phyloP scores from a whole-genome alignment of 2,113 vertebrate species.

The Benitochromis conjunctus region DNA sequence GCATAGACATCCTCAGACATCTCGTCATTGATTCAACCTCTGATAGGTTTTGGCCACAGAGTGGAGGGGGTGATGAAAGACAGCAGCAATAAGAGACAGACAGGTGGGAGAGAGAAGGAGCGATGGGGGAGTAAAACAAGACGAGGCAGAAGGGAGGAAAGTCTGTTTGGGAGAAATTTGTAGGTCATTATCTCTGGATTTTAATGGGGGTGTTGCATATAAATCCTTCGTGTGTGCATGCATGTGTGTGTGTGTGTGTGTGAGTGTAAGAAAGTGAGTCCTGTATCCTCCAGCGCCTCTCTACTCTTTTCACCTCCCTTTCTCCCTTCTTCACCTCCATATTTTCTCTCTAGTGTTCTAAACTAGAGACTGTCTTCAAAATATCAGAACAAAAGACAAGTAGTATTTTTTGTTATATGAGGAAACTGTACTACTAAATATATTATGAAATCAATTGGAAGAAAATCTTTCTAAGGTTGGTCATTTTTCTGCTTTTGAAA shows the following conservation, averaged over 20 bases:
- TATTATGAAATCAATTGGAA: neutral
- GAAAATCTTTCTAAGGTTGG: neutral
- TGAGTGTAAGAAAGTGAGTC: neutral
- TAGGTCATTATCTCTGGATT: conserved; percentile 42
- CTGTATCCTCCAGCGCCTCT: neutral
- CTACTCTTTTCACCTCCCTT: neutral
- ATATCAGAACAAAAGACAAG: neutral
- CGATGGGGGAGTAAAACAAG: conserved; percentile 15
- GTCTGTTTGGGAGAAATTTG: conserved; percentile 42
- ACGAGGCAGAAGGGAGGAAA: conserved; percentile 39
- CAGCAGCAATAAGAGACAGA: conserved; percentile 55
- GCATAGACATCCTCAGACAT: neutral
- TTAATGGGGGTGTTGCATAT: conserved; percentile 34
- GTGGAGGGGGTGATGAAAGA: conserved; percentile 63
- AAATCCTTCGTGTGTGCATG: conserved; percentile 4
- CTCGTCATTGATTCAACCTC: conserved; percentile 51
- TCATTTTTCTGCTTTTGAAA: neutral
- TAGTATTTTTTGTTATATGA: neutral
- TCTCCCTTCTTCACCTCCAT: neutral
- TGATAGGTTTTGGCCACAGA: conserved; percentile 47
- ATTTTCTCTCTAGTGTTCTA: neutral
- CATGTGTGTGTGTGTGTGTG: neutral
- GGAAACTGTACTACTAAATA: neutral
- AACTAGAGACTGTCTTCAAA: neutral
- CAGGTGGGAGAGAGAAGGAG: conserved; percentile 46